Percentiles rank a stretch among this genome's conserved stretches.
These are phyloP conservation scores for Bombus ignitus DNA, from an alignment of 1,140 invertebrate genomes.

Conservation along the genomic window DNA sequence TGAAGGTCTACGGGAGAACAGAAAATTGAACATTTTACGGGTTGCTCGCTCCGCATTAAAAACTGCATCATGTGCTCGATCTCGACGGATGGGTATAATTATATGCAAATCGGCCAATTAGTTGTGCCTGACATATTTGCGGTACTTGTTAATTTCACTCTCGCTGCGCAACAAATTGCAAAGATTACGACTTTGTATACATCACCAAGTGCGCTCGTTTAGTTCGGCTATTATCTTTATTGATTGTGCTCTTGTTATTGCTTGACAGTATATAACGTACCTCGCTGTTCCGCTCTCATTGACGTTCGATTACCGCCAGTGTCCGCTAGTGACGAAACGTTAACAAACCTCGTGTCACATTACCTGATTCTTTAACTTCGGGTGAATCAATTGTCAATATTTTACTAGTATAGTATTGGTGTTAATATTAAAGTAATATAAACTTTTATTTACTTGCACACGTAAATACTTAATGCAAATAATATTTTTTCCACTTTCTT, in stretches of 20 bases:
- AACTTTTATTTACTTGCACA: too few relatives aligned
- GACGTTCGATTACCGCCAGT: neutral
- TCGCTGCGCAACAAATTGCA: slow-evolving; percentile 61
- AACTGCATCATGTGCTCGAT: slow-evolving; percentile 60
- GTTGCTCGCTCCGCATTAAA: slow-evolving; percentile 63
- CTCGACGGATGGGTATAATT: slow-evolving; percentile 65
- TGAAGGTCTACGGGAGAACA: slow-evolving; percentile 58
- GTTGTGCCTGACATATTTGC: slow-evolving; percentile 68
- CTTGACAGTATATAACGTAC: slow-evolving; percentile 4
- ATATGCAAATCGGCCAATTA: slow-evolving; percentile 69
- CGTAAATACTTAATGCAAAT: too few relatives aligned
- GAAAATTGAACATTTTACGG: slow-evolving; percentile 68
- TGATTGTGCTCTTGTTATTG: slow-evolving; percentile 45
- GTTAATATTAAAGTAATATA: too few relatives aligned
- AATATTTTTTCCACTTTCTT: too few relatives aligned
- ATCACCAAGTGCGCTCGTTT: slow-evolving; percentile 49
- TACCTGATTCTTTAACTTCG: neutral
- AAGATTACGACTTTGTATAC: slow-evolving; percentile 60
- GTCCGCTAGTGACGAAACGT: neutral
- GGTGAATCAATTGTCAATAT: too few relatives aligned
- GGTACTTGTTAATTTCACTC: slow-evolving; percentile 64
- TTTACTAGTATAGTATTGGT: too few relatives aligned
- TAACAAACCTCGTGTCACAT: neutral
- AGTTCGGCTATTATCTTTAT: slow-evolving; percentile 54
- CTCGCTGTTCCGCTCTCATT: neutral